These are phyloP conservation scores for Cariama cristata DNA, from an alignment of 2,113 vertebrate species.

Conservation along the genomic window DNA sequence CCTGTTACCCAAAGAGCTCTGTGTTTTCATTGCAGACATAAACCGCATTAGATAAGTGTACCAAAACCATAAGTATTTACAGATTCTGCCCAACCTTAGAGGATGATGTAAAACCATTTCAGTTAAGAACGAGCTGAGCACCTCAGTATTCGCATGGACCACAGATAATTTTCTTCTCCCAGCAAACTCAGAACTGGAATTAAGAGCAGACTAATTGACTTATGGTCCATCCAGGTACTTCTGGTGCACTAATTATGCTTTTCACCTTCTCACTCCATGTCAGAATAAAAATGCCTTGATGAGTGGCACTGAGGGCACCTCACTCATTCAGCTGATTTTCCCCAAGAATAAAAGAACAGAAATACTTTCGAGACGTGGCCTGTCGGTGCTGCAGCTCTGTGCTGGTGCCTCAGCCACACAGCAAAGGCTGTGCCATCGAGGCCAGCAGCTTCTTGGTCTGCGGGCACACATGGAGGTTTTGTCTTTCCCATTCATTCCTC, in stretches of 20 bases:
- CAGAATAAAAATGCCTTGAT: slow-evolving; percentile 35
- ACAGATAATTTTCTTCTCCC: slow-evolving; percentile 38
- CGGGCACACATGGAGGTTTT: not conserved
- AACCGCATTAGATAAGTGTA: not conserved
- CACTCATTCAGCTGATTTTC: slow-evolving; percentile 27
- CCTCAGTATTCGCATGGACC: slow-evolving; percentile 19
- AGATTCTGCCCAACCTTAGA: slow-evolving; percentile 14
- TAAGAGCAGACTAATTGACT: slow-evolving; percentile 57
- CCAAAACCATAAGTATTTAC: not conserved
- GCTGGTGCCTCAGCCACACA: not conserved
- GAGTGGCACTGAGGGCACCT: slow-evolving; percentile 22
- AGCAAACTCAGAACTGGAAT: slow-evolving; percentile 51
- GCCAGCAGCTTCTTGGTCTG: not conserved
- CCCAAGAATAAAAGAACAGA: slow-evolving; percentile 14
- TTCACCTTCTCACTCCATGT: slow-evolving; percentile 49
- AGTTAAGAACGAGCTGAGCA: not conserved
- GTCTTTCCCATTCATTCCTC: not conserved
- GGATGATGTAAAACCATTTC: slow-evolving; percentile 12
- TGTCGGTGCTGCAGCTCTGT: not conserved
- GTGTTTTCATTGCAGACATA: not conserved
- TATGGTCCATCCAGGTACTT: slow-evolving; percentile 37
- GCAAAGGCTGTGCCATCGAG: not conserved
- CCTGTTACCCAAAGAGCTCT: not conserved
- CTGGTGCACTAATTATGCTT: slow-evolving; percentile 49
- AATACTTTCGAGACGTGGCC: not conserved